Evolutionary conservation across 2,113 vertebrate species (phyloP).

Genomic region (Mastomys natalensis): DNA sequence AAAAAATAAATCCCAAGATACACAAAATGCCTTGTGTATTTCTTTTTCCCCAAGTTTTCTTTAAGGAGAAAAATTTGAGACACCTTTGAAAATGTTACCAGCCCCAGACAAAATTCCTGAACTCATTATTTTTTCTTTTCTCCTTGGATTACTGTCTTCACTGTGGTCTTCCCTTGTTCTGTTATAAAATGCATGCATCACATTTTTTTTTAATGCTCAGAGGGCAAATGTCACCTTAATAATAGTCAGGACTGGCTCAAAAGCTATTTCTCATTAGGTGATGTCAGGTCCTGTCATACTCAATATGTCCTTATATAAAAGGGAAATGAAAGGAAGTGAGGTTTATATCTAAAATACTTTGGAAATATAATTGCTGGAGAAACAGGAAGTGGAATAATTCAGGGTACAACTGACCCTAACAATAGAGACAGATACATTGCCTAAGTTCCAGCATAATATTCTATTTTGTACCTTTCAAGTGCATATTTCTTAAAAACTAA

Average conservation of each 20-base stretch:
- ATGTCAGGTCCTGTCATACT: constrained; percentile 51
- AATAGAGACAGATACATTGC: constrained; percentile 51
- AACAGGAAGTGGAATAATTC: constrained; percentile 62
- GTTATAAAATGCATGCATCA: not conserved
- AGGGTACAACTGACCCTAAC: constrained; percentile 15
- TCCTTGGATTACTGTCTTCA: constrained; percentile 47
- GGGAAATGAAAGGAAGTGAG: constrained; percentile 30
- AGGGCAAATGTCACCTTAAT: constrained; percentile 56
- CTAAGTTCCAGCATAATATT: constrained; percentile 42
- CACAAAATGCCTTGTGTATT: not conserved
- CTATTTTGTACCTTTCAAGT: constrained; percentile 55
- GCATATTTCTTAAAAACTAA: constrained; percentile 29
- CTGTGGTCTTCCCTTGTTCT: not conserved
- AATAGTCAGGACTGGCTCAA: constrained; percentile 48
- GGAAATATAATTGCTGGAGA: constrained; percentile 47
- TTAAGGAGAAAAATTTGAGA: constrained; percentile 28
- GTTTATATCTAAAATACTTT: constrained; percentile 64
- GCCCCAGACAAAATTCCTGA: constrained; percentile 29
- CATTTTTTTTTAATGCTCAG: constrained; percentile 43
- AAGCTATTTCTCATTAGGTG: constrained; percentile 63
- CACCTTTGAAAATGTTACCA: constrained; percentile 50
- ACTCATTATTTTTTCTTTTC: constrained; percentile 29
- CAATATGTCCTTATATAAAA: constrained; percentile 54
- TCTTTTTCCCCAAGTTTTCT: constrained; percentile 40
- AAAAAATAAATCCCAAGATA: not conserved